Evolutionary conservation across 2,113 vertebrate genomes (phyloP), one percentile per base, ranked within the genome.

Genomic region (Xiphophorus couchianus): DNA sequence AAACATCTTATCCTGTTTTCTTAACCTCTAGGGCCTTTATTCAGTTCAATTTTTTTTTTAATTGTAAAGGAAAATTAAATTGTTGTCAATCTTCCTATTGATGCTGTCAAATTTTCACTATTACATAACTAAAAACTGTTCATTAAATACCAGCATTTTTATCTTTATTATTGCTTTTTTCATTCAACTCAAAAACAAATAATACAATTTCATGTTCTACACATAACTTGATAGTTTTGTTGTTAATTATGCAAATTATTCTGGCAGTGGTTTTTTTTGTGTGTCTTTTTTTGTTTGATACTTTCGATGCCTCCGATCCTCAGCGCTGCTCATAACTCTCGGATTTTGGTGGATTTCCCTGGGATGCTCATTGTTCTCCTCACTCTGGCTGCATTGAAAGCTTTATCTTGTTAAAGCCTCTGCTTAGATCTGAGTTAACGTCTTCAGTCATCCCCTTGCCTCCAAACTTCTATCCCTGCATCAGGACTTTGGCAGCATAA

Each of bases 391-490:
- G 85, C 72, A 76, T 90, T 92, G 3, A 77, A 73, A 58, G 77
- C 86, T 89, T 86, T n/a, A 89, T 91, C 91, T 71, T 76, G 83
- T 91, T 81, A 88, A 93, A 93, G 89, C 93, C 81, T 87, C 91
- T 84, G 88, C 84, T 86, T 91, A 83, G 88, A 90, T 91, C 84
- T 90, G 87, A 91, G 91, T 93, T 88, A 90, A 88, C 88, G 79
- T 90, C 88, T 92, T 92, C 91, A 78, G 80, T 91, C 91, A 91
- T 90, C 84, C 91, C 77, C 77, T 51, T 54, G 81, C 86, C 72
- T 74, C 88, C 86, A 90, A 92, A 93, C 90, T 90, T 92, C 62
- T 86, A 93, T 94, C 93, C 91, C 88, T 88, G 90, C 88, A 89
- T 90, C 89, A 86, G 85, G 86, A 92, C 87, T 88, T 89, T 89